Evolutionary conservation across 1,140 invertebrate species (phyloP), one percentile per base, ranked within the genome.

Genomic region (Heliconius hermathena): DNA sequence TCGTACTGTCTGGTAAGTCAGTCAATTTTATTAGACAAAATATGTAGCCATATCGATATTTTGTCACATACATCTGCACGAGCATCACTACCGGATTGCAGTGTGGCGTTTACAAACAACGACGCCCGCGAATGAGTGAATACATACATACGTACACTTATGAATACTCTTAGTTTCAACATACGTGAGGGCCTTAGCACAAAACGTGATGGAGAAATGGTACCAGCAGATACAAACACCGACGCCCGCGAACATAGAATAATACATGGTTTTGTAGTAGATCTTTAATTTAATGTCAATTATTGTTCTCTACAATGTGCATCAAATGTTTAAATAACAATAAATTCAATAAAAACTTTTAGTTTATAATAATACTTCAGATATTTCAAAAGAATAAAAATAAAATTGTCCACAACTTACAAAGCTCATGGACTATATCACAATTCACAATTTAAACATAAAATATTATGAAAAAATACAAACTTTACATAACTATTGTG

Each of bases 41-140:
- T 57, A 57, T 57, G 20, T 57, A 22, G 22, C 3, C 13, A 66
- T 71, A 78, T 81, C 78, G 79, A 81, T 66, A 60, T 78, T 8
- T 33, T 18, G 73, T 52, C 20, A 73, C 36, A 74, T 20, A 29
- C 20, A 57, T 20, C 26, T 8, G 57, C n/a, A 26, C 26, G 60
- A 9, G 22, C 75, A 81, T 33, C 87, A 83, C 84, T 90, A 89
- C 76, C 80, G 83, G 81, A 85, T 86, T 89, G 87, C 83, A 88
- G 83, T 70, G 86, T 84, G 82, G 81, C 85, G 85, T 89, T 92
- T 90, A 90, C 89, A 89, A 92, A 90, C 90, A 89, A 88, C 84
- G 77, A 81, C 81, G 85, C 79, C 85, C 81, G 86, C 84, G 80
- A 90, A 88, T 81, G 85, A 90, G 80, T 88, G 84, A 84, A 87